Conservation (phyloP, 2,888 invertebrate species). For the Amblyjoppa fuscipennis region DNA sequence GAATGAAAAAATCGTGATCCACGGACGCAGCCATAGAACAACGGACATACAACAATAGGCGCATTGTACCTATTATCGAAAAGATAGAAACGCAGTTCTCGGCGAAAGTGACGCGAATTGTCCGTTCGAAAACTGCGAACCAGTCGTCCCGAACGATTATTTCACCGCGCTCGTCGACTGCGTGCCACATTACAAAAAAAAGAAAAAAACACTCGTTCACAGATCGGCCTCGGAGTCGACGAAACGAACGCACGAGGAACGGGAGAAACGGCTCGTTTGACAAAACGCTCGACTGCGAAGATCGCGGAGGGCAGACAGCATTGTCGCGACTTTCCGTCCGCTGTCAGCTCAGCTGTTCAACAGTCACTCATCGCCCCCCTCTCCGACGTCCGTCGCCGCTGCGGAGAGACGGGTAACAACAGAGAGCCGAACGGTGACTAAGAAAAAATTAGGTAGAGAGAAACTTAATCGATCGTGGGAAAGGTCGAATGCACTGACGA, state of each 20-base stretch:
- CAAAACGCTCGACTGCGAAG: not conserved
- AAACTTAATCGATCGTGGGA: slow-evolving; percentile 53
- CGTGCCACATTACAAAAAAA: not conserved
- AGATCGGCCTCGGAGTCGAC: not conserved
- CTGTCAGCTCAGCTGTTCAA: slow-evolving; percentile 15
- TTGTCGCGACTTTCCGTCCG: not conserved
- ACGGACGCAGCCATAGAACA: too few relatives aligned
- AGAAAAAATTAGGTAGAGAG: slow-evolving; percentile 1
- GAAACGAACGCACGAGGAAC: not conserved
- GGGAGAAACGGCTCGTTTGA: not conserved
- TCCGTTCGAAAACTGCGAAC: not conserved
- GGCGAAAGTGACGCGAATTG: not conserved
- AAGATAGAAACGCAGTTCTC: too few relatives aligned
- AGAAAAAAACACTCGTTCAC: not conserved
- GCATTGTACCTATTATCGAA: too few relatives aligned
- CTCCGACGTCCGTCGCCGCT: slow-evolving; percentile 3
- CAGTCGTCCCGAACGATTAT: too few relatives aligned
- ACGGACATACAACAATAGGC: too few relatives aligned
- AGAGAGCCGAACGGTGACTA: slow-evolving; percentile 4
- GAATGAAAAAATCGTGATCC: not conserved
- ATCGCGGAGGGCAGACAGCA: not conserved
- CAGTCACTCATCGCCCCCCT: slow-evolving; percentile 23
- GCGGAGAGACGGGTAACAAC: slow-evolving; percentile 6
- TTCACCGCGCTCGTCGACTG: not conserved
- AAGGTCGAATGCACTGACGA: slow-evolving; percentile 41